Evolutionary conservation across 2,797 vertebrate genomes (phyloP).

Genomic region (Scarus forsteni): DNA sequence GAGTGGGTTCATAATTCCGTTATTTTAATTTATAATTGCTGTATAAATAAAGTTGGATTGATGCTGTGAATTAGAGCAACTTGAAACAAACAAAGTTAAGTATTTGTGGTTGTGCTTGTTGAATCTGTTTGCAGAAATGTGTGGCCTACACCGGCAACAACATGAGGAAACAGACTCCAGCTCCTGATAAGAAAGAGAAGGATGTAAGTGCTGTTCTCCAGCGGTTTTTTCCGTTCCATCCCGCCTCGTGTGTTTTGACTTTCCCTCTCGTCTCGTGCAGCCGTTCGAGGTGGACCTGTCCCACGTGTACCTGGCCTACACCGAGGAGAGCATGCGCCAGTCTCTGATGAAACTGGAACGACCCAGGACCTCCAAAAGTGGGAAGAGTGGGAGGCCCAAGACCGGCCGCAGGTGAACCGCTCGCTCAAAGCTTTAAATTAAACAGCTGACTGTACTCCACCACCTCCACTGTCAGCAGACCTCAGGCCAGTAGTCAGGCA

Average conservation of each 20-base stretch:
- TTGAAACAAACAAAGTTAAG: too few species aligned
- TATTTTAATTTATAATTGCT: too few species aligned
- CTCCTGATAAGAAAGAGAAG: conserved; percentile 98
- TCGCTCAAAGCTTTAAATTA: too few species aligned
- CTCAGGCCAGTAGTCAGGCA: too few species aligned
- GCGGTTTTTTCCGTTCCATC: background rate
- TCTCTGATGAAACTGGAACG: conserved; percentile 97
- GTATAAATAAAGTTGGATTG: too few species aligned
- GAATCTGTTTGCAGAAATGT: conserved; percentile 89
- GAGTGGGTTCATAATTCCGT: too few species aligned
- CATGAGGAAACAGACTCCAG: conserved; percentile 97
- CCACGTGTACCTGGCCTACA: conserved; percentile 96
- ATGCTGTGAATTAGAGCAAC: too few species aligned
- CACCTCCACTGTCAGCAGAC: too few species aligned
- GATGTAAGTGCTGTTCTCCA: conserved; percentile 87
- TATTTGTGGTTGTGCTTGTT: too few species aligned
- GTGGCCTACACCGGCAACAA: conserved; percentile 99
- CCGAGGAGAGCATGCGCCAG: conserved; percentile 96
- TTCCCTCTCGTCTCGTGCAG: conserved; percentile 70
- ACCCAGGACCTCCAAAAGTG: conserved; percentile 93
- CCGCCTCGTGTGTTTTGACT: background rate
- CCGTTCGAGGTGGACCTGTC: conserved; percentile 98
- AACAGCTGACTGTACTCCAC: too few species aligned
- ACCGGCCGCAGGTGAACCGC: conserved; percentile 90
- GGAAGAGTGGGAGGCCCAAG: conserved; percentile 92